Evolutionary conservation across 1,140 invertebrate species (phyloP).

Genomic region (Ylistrum balloti): DNA sequence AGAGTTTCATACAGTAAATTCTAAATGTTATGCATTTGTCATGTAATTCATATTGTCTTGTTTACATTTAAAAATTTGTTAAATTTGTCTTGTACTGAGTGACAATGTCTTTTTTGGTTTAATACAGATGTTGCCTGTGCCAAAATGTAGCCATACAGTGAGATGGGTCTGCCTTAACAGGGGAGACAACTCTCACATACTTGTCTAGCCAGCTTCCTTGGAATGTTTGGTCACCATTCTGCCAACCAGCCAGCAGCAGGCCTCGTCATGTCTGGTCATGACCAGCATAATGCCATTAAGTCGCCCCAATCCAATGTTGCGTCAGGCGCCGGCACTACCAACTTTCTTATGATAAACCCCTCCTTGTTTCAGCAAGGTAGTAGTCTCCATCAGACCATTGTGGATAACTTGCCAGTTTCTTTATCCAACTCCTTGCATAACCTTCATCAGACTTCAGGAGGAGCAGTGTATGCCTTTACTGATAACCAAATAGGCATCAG

Average conservation of each 20-base stretch:
- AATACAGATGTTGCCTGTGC: constrained; percentile 14
- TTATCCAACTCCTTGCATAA: constrained; percentile 42
- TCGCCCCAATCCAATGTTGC: constrained; percentile 31
- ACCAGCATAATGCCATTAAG: constrained; percentile 30
- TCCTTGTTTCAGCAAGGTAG: constrained; percentile 21
- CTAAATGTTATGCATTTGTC: no score
- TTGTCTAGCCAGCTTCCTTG: constrained; percentile 23
- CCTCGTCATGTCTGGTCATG: constrained; percentile 23
- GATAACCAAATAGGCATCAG: constrained; percentile 4
- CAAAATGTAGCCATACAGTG: constrained; percentile 26
- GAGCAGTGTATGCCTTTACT: constrained; percentile 27
- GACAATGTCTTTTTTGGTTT: no score
- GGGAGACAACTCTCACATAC: constrained; percentile 30
- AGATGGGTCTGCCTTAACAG: constrained; percentile 37
- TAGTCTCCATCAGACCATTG: constrained; percentile 7
- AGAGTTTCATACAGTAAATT: no score
- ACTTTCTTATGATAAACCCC: constrained; percentile 27
- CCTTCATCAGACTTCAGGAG: constrained; percentile 22
- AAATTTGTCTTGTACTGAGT: no score
- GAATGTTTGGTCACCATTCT: constrained; percentile 3
- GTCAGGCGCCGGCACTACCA: constrained; percentile 19
- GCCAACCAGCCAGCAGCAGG: constrained; percentile 29
- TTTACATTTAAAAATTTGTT: no score
- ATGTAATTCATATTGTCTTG: no score
- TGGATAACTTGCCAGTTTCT: constrained; percentile 46